Conservation (phyloP, 2,113 vertebrate species). For the Dipodomys stephensi region DNA sequence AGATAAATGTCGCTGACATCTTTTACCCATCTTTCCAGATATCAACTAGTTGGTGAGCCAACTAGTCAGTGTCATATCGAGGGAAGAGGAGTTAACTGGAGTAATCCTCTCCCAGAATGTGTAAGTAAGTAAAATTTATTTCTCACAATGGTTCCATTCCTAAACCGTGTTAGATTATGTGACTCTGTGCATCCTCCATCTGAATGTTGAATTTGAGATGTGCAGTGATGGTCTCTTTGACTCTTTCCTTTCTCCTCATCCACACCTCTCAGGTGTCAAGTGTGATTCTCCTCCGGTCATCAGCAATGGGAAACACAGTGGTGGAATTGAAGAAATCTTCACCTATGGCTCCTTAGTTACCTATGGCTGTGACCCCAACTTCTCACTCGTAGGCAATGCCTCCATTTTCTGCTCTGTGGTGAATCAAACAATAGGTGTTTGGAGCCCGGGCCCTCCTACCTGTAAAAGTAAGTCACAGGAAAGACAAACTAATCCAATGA, state of each 20-base stretch:
- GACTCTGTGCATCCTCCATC: neutral
- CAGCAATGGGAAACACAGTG: constrained; percentile 35
- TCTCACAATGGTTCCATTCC: neutral
- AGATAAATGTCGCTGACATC: constrained; percentile 8
- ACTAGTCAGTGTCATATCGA: constrained; percentile 63
- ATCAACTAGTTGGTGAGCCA: constrained; percentile 52
- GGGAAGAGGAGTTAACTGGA: constrained; percentile 60
- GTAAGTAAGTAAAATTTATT: constrained; percentile 66
- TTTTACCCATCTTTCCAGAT: constrained; percentile 48
- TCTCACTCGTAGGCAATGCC: constrained; percentile 44
- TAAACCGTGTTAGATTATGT: neutral
- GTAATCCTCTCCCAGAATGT: constrained; percentile 55
- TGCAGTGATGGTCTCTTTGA: neutral
- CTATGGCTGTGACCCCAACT: constrained; percentile 74
- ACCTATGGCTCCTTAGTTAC: accelerated
- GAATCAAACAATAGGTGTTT: constrained; percentile 50
- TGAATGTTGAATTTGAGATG: neutral
- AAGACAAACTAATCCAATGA: neutral
- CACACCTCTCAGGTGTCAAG: constrained; percentile 54
- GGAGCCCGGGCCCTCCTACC: constrained; percentile 64
- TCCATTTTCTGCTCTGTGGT: constrained; percentile 66
- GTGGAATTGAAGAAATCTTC: neutral
- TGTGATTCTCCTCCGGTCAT: constrained; percentile 77
- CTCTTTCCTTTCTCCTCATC: neutral
- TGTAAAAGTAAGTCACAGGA: constrained; percentile 79